Base-by-base conservation (phyloP, 2,797 vertebrate genomes). In the Yasuhikotakia modesta region DNA sequence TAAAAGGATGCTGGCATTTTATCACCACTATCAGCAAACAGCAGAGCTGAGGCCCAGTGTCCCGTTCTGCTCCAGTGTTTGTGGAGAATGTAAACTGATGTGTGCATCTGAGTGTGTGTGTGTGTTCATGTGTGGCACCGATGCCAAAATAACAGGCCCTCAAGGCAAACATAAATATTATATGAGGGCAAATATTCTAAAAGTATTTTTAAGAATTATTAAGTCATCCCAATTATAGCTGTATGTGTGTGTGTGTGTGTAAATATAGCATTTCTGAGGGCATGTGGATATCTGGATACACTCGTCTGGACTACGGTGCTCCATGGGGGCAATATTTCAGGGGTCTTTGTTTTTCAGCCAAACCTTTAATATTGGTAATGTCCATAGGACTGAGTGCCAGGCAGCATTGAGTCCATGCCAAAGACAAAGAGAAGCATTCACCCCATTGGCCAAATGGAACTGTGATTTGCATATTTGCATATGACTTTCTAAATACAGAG, bases 341-440 rank as follows among this genome's bases (percentile, higher is more conserved):
- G 32, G 45, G 43, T 55, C 69, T 82, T 75, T 83, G 87, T 85
- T 85, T 78, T 55, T 71, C 68, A 79, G 90, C 91, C 90, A 91
- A 90, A 87, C 22, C 52, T 87, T 86, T 90, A 87, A 90, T 92
- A 88, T 75, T 30, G 87, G 65, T 90, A 91, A 91, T 90, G 85
- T 70, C 81, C 86, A 85, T 90, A 77, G 88, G 87, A 85, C 73
- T 71, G 60, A 73, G 81, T 89, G 89, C 87, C 90, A 91, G 85
- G 81, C 79, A 76, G 78, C 69, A 30, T 73, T 65, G 75, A 75
- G 79, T 73, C 64, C 50, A 43, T 78, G 89, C 88, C 88, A 83
- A 81, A 79, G 70, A 81, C 81, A 85, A 76, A 76, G 82, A 86
- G 77, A 79, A 83, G 77, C 80, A 22, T 75, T 73, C 48, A 22